A percentile compares a stretch with the other conserved stretches of the same genome.
phyloP scores from a whole-genome alignment of 1,140 invertebrate species.

The Aphaenogaster floridana region DNA sequence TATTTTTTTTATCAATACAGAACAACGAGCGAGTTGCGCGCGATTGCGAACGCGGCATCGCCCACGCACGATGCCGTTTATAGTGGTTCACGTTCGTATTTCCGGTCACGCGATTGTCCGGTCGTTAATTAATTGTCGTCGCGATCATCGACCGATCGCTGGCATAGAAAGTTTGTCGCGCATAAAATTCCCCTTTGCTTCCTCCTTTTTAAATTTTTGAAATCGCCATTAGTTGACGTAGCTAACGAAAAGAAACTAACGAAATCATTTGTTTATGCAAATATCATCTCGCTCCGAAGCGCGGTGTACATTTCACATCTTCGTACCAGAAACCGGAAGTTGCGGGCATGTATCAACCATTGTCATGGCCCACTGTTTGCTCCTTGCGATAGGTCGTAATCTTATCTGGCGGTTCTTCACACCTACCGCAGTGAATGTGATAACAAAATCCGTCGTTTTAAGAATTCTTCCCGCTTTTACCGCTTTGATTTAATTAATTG shows the following conservation, averaged over 20 bases:
- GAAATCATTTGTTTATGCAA: conserved; percentile 31
- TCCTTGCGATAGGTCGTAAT: conserved; percentile 71
- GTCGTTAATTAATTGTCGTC: conserved; percentile 64
- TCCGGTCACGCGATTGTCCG: conserved; percentile 73
- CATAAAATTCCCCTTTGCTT: neutral
- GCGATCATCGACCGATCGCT: neutral
- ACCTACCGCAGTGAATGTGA: conserved; percentile 13
- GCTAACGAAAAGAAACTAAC: neutral
- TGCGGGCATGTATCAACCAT: conserved; percentile 25
- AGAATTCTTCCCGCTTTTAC: neutral
- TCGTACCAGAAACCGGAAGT: conserved; percentile 70
- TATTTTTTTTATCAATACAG: neutral
- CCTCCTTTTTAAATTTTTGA: neutral
- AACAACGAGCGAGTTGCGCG: conserved; percentile 39
- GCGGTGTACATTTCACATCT: conserved; percentile 51
- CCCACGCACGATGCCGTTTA: conserved; percentile 54
- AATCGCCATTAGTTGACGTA: neutral
- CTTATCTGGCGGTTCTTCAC: conserved; percentile 70
- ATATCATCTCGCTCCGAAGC: conserved; percentile 42
- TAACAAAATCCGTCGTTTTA: conserved; percentile 36
- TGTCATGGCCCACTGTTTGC: conserved; percentile 68
- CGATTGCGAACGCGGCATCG: conserved; percentile 58
- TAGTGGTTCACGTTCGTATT: conserved; percentile 62
- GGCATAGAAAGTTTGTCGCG: neutral
- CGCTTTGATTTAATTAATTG: conserved; percentile 26